These are phyloP conservation scores for Sarotherodon lohbergeri DNA, from an alignment of 2,113 vertebrate species.

Conservation along the genomic window DNA sequence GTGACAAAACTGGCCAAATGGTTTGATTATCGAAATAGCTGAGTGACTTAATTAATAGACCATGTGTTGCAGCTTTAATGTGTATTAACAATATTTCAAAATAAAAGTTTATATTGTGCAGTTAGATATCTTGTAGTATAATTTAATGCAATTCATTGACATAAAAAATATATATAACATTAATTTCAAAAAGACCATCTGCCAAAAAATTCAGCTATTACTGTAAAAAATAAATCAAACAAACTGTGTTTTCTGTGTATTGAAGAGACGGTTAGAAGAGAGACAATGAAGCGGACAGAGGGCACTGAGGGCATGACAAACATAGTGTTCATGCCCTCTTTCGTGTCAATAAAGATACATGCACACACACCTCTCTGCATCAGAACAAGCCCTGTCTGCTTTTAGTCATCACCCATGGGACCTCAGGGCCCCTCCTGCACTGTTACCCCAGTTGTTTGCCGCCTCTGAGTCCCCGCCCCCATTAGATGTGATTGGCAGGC, in stretches of 20 bases:
- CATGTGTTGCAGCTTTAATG: neutral
- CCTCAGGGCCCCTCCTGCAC: neutral
- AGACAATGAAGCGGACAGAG: neutral
- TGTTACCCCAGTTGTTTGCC: neutral
- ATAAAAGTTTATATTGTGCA: neutral
- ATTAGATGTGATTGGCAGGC: constrained; percentile 53
- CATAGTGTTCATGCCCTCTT: constrained; percentile 6
- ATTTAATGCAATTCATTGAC: neutral
- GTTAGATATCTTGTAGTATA: neutral
- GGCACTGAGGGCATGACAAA: neutral
- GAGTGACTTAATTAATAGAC: neutral
- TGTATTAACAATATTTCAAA: neutral
- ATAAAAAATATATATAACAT: neutral
- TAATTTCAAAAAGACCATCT: neutral
- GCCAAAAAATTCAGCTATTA: neutral
- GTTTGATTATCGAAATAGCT: neutral
- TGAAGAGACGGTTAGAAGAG: neutral
- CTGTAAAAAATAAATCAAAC: neutral
- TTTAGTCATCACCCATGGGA: constrained; percentile 5
- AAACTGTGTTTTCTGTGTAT: neutral
- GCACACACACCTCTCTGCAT: constrained; percentile 1
- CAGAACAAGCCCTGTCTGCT: neutral
- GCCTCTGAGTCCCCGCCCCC: constrained; percentile 2
- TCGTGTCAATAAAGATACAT: constrained; percentile 1
- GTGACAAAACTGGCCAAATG: neutral